phyloP scores from a whole-genome alignment of 2,113 vertebrate species.

The Centropristis striata region DNA sequence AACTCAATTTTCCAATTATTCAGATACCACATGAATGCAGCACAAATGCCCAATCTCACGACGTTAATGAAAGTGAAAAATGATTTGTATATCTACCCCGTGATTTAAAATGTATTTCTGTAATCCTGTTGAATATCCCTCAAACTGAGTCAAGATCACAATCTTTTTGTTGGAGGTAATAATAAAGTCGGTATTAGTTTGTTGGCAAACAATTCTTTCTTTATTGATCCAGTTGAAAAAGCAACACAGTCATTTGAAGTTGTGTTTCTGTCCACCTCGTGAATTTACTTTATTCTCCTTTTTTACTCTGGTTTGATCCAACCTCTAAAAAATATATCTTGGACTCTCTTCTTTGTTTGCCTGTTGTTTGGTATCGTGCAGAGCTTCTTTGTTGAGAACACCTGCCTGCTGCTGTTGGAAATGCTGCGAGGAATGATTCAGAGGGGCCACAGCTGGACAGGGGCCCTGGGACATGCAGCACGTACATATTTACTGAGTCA shows the following conservation, averaged over 20 bases:
- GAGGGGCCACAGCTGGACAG: slow-evolving; percentile 11
- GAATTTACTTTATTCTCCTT: neutral
- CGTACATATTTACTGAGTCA: slow-evolving; percentile 38
- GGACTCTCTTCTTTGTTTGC: neutral
- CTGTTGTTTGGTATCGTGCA: neutral
- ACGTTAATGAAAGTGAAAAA: too few relatives aligned
- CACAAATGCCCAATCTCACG: too few relatives aligned
- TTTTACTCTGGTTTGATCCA: neutral
- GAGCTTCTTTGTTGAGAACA: neutral
- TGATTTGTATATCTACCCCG: too few relatives aligned
- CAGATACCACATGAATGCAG: too few relatives aligned
- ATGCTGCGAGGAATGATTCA: slow-evolving; percentile 10
- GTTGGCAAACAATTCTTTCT: neutral
- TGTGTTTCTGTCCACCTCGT: slow-evolving; percentile 1
- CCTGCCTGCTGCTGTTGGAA: neutral
- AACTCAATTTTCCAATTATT: too few relatives aligned
- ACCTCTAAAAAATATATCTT: neutral
- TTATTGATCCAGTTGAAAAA: neutral
- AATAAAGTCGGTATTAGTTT: neutral
- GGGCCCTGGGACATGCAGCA: slow-evolving; percentile 11
- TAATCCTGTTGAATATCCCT: too few relatives aligned
- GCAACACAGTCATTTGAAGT: neutral
- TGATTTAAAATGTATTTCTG: too few relatives aligned
- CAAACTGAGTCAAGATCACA: too few relatives aligned
- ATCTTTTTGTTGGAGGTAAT: too few relatives aligned